A percentile compares a stretch with the other conserved stretches of the same genome.
Evolutionary conservation across 2,113 vertebrate genomes (phyloP).

Genomic region (Calidris pugnax): DNA sequence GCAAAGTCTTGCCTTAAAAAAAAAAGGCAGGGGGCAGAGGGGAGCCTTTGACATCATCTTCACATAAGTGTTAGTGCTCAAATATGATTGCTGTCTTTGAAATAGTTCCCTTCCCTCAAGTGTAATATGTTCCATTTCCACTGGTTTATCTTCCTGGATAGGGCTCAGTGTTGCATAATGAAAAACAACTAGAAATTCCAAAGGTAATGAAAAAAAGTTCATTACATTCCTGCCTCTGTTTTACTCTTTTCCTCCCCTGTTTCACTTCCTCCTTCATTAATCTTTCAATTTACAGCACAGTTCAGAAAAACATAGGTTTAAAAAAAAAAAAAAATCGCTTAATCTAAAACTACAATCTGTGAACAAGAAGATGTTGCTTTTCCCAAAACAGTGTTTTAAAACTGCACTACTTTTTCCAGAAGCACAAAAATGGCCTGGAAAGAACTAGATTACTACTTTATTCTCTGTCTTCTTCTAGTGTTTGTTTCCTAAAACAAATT

Average conservation of each 20-base stretch:
- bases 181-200: conserved; percentile 9
- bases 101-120: neutral
- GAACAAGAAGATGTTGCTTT: neutral
- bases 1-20: neutral
- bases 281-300: neutral
- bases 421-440: neutral
- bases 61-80: neutral
- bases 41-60: neutral
- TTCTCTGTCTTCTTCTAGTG: neutral
- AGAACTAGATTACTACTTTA: neutral
- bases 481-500: neutral
- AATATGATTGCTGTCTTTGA: neutral
- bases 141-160: neutral
- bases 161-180: neutral
- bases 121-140: neutral
- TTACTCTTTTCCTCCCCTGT: neutral
- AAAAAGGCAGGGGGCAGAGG: rapidly evolving
- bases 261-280: neutral
- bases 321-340: neutral
- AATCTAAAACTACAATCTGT: neutral
- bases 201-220: neutral
- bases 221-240: neutral
- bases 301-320: neutral
- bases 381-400: neutral
- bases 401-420: neutral